Conservation (phyloP, 2,888 invertebrate genomes). For the Sphaeridia pumilis region DNA sequence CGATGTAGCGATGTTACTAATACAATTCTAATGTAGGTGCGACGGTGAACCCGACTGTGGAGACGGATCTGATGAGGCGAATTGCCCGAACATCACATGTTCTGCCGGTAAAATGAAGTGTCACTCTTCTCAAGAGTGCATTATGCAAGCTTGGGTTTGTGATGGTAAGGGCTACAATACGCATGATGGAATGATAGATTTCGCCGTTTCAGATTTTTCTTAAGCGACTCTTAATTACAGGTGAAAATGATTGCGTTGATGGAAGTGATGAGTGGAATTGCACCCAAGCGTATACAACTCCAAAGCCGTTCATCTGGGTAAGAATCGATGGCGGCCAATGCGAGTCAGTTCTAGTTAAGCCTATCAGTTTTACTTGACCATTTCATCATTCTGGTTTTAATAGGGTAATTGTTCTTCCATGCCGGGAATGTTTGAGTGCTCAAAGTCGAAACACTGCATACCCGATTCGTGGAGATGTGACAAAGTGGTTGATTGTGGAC, state of each 20-base stretch:
- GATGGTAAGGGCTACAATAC: constrained; percentile 6
- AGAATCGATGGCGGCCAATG: no score
- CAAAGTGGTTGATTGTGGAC: constrained; percentile 37
- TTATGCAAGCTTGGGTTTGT: constrained; percentile 19
- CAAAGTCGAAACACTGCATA: constrained; percentile 46
- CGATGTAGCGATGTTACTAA: neutral
- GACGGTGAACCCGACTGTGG: constrained; percentile 70
- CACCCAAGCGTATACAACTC: constrained; percentile 37
- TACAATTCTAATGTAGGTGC: constrained; percentile 42
- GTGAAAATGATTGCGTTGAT: constrained; percentile 37
- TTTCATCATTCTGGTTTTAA: constrained; percentile 7
- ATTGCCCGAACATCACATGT: constrained; percentile 39
- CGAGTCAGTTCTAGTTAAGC: no score
- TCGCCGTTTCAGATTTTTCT: neutral
- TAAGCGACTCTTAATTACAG: neutral
- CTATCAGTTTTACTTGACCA: no score
- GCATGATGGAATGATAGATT: neutral
- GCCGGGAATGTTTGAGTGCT: constrained; percentile 66
- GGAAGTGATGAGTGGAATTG: constrained; percentile 62
- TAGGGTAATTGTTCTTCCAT: constrained; percentile 28
- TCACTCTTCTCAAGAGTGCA: constrained; percentile 22
- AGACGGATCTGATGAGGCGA: constrained; percentile 45
- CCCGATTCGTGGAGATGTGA: constrained; percentile 54
- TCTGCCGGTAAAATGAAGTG: constrained; percentile 39
- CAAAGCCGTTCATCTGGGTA: constrained; percentile 14